Evolutionary conservation across 92 coral and sea anemone genomes (phyloP), one percentile per base, ranked within the genome.

Genomic region (Hydrozoanthus gracilis): DNA sequence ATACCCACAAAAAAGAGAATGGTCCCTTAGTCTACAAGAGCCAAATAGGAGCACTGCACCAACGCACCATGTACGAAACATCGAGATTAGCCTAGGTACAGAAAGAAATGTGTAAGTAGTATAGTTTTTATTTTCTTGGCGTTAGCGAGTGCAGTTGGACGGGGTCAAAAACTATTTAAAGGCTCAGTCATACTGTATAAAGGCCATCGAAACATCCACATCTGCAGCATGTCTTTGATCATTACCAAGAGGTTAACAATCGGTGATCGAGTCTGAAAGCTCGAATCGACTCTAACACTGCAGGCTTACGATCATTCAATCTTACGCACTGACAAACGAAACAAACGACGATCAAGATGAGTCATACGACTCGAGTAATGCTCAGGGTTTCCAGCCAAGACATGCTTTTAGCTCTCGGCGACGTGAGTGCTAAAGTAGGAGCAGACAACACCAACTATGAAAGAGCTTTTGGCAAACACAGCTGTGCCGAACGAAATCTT

Each of bases 401-500:
- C 68, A 14, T 62, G 68, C 68, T 62, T 62, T 14, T 62, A 3
- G 68, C 13, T 62, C 5, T 11, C 15, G 68, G 68, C 17, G 3
- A 12, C 68, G 2, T 62, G 68, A 62, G 17, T 61, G 68, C 17
- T 13, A 61, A 61, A 13, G 68, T 10, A 8, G 68, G 68, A 61
- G 68, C 68, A 14, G 68, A 61, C 68, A 61, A 61, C 17, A 11
- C 68, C 68, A 61, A 61, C 68, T 61, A 2, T 62, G 68, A 62
- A 62, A 62, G 68, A 62, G 68, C 68, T 14, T 14, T 61, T 18
- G 68, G 68, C 68, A 62, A 62, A 15, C 68, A 62, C 68, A 14
- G 68, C 68, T 62, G 68, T 62, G 68, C 17, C 68, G 17, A 4
- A 14, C 15, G 4, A 20, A 62, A 62, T 82, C 73, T 82, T 82